Evolutionary conservation across 2,113 vertebrate species (phyloP).

Genomic region (Cinclus cinclus): DNA sequence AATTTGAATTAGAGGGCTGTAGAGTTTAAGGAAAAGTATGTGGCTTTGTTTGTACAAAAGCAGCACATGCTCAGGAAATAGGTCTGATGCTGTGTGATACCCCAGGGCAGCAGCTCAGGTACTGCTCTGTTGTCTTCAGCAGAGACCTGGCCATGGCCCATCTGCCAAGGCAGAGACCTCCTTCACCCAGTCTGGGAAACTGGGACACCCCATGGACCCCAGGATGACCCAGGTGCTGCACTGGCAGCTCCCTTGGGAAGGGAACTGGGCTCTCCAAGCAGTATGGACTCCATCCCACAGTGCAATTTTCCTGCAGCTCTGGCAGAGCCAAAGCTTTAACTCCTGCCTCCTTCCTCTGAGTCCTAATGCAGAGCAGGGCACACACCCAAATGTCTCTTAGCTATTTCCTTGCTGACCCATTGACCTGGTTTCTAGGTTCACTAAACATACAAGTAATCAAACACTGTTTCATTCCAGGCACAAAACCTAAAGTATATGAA

Average conservation of each 20-base stretch:
- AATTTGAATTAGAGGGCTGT: conserved; percentile 19
- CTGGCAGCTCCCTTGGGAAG: background rate
- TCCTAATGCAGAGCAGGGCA: background rate
- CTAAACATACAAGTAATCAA: background rate
- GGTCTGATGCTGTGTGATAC: background rate
- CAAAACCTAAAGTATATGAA: background rate
- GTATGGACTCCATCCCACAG: background rate
- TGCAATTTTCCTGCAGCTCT: background rate
- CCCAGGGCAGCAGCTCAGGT: background rate
- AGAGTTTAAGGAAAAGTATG: background rate
- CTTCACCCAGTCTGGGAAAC: background rate
- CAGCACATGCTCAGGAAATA: background rate
- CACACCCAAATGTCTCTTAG: background rate
- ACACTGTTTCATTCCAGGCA: background rate
- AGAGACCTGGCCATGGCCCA: background rate
- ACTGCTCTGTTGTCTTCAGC: background rate
- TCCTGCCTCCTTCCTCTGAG: background rate
- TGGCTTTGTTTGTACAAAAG: background rate
- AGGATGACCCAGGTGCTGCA: fast-evolving
- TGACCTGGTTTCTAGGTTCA: background rate
- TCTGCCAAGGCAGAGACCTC: background rate
- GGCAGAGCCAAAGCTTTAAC: background rate
- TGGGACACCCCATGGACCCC: background rate
- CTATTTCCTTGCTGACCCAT: background rate
- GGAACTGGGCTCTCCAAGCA: background rate